These are phyloP conservation scores for Tetranychus cinnabarinus DNA, from an alignment of 1,140 invertebrate species.

Conservation along the genomic window DNA sequence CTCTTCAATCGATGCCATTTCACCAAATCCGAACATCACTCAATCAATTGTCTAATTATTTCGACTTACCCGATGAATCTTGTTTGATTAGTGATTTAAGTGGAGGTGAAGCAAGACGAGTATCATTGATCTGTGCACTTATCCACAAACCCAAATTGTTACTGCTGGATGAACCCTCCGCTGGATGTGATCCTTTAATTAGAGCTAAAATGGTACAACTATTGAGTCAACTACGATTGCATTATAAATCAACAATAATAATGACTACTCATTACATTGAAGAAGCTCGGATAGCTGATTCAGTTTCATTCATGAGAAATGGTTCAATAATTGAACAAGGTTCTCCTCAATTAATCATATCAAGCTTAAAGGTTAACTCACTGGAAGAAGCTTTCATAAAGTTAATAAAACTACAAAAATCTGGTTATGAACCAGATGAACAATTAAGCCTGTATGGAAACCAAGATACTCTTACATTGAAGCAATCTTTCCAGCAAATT, in stretches of 20 bases:
- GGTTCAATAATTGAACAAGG: slow-evolving; percentile 24
- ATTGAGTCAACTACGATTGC: not conserved
- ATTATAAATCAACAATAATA: not conserved
- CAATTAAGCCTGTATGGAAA: no score
- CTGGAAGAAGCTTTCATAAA: not conserved
- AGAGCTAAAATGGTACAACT: not conserved
- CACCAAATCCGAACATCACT: not conserved
- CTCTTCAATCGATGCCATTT: slow-evolving; percentile 18
- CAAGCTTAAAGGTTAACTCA: not conserved
- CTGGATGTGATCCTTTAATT: slow-evolving; percentile 12
- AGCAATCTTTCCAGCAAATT: no score
- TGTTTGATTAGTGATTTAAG: not conserved
- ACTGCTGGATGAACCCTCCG: slow-evolving; percentile 16
- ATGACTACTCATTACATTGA: not conserved
- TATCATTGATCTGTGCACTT: not conserved
- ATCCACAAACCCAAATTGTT: not conserved
- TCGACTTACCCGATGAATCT: not conserved
- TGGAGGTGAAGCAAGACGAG: not conserved
- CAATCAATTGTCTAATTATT: not conserved
- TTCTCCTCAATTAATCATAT: not conserved
- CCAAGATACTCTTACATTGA: no score
- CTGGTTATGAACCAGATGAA: no score
- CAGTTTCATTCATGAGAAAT: slow-evolving; percentile 21
- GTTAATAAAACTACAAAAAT: no score
- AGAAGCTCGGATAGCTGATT: slow-evolving; percentile 19